Evolutionary conservation across 2,113 vertebrate species (phyloP).

Genomic region (Psilopsiagon aurifrons): DNA sequence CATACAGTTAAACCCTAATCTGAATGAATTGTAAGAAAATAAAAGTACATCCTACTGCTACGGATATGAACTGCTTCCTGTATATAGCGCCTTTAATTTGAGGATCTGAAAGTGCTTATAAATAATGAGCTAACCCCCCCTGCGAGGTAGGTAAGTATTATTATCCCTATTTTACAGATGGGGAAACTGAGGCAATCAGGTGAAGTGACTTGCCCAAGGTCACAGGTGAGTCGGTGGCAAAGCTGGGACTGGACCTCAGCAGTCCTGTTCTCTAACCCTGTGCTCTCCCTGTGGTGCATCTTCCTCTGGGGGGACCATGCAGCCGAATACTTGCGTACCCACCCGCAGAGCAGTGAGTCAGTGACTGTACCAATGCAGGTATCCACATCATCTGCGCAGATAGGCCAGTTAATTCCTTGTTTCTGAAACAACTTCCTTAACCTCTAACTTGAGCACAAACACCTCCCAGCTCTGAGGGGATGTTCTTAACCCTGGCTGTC

Average conservation of each 20-base stretch:
- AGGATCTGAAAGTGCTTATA: constrained; percentile 49
- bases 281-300: neutral
- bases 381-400: neutral
- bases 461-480: neutral
- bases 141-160: constrained; percentile 64
- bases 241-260: neutral
- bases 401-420: neutral
- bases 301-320: neutral
- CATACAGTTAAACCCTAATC: constrained; percentile 22
- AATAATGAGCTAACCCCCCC: constrained; percentile 53
- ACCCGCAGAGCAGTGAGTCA: neutral
- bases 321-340: neutral
- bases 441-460: constrained; percentile 40
- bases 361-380: neutral
- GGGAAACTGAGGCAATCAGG: constrained; percentile 60
- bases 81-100: constrained; percentile 52
- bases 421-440: neutral
- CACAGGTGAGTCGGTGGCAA: constrained; percentile 16
- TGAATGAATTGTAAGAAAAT: constrained; percentile 53
- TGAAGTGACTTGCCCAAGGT: constrained; percentile 65
- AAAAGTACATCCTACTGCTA: constrained; percentile 3
- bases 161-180: constrained; percentile 71
- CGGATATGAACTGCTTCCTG: neutral
- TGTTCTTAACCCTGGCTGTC: neutral
- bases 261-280: neutral